A percentile compares a stretch with the other conserved stretches of the same genome.
Evolutionary conservation across 2,797 vertebrate species (phyloP).

Genomic region (Cynodonichthys magdalenae): DNA sequence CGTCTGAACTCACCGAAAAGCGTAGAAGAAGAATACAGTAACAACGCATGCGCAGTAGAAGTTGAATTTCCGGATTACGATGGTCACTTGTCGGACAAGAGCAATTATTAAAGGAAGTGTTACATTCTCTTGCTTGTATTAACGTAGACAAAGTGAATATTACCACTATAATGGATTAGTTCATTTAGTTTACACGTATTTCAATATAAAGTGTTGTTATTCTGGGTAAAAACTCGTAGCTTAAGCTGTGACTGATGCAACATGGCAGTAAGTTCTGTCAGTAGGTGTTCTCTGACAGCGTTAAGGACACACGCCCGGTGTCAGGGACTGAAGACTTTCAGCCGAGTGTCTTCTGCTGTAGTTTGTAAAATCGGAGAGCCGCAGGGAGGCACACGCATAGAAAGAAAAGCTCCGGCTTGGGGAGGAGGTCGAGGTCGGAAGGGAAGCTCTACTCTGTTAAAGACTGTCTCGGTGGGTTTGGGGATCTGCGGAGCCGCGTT

Average conservation of each 20-base stretch:
- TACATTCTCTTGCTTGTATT: neutral
- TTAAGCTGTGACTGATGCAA: slow-evolving; percentile 68
- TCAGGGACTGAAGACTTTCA: slow-evolving; percentile 22
- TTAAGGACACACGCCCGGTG: slow-evolving; percentile 43
- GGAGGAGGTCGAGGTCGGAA: slow-evolving; percentile 1
- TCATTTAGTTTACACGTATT: neutral
- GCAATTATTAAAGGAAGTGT: neutral
- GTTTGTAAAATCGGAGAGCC: neutral
- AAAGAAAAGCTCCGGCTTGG: slow-evolving; percentile 11
- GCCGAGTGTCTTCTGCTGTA: slow-evolving; percentile 18
- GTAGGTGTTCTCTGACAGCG: slow-evolving; percentile 48
- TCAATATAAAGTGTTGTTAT: neutral
- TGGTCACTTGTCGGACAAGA: no score
- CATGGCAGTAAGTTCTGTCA: slow-evolving; percentile 68
- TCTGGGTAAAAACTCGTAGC: neutral
- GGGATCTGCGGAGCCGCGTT: slow-evolving; percentile 71
- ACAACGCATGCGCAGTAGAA: slow-evolving; percentile 3
- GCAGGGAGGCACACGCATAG: neutral
- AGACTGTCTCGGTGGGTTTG: slow-evolving; percentile 60
- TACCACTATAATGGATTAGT: accelerated
- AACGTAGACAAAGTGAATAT: accelerated
- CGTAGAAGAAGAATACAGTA: neutral
- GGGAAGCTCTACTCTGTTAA: slow-evolving; percentile 16
- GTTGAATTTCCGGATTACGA: slow-evolving; percentile 15
- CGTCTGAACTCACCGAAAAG: neutral